A percentile compares a stretch with the other conserved stretches of the same genome.
These are phyloP conservation scores for Chrysaora quinquecirrha DNA, from an alignment of 30 jellyfish, hydroid and myxozoan species.

Conservation along the genomic window DNA sequence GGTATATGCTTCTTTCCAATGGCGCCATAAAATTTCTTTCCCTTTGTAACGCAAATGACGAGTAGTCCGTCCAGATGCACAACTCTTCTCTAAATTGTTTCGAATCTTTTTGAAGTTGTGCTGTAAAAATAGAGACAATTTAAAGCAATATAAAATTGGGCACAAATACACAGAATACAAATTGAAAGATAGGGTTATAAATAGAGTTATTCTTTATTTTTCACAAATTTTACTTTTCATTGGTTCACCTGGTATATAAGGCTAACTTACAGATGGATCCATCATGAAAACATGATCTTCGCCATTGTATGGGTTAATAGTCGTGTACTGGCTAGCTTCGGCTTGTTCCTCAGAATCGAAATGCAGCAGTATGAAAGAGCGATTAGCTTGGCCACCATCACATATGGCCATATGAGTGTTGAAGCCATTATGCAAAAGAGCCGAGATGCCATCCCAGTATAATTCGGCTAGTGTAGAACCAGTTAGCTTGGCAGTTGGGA, in stretches of 20 bases:
- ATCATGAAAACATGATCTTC: too few relatives aligned
- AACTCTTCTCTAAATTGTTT: neutral
- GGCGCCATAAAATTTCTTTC: slow-evolving; percentile 5
- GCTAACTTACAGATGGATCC: slow-evolving; percentile 10
- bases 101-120: neutral
- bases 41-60: neutral
- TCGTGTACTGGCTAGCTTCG: neutral
- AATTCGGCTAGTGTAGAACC: neutral
- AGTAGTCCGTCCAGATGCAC: slow-evolving; percentile 1
- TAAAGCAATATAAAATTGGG: neutral
- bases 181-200: neutral
- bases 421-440: neutral
- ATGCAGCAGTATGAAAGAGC: neutral
- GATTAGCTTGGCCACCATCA: slow-evolving; percentile 13
- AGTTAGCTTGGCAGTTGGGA: slow-evolving; percentile 4
- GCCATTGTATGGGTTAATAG: too few relatives aligned
- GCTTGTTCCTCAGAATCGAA: neutral
- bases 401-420: neutral
- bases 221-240: neutral
- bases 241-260: neutral
- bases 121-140: neutral
- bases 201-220: neutral
- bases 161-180: too few relatives aligned
- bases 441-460: slow-evolving; percentile 19
- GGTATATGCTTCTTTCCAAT: neutral